phyloP scores from a whole-genome alignment of 2,113 vertebrate species.

The Tenrec ecaudatus region DNA sequence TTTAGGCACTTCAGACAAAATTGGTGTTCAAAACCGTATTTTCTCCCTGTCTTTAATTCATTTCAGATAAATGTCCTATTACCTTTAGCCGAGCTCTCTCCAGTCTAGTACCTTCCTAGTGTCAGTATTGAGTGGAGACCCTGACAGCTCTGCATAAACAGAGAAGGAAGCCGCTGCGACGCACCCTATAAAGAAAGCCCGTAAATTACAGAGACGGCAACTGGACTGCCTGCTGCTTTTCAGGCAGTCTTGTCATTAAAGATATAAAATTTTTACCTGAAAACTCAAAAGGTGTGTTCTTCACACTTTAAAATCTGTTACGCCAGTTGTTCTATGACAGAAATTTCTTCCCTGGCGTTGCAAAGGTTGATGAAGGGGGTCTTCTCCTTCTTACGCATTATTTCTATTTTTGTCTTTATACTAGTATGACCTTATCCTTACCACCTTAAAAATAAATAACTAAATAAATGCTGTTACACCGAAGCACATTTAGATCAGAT shows the following conservation, averaged over 20 bases:
- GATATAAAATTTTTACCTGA: conserved; percentile 42
- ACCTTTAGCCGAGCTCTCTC: conserved; percentile 66
- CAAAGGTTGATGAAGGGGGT: too few species aligned
- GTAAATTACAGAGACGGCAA: conserved; percentile 32
- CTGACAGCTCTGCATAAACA: neutral
- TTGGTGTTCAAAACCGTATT: conserved; percentile 3
- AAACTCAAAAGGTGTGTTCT: conserved; percentile 7
- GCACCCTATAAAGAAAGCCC: conserved; percentile 40
- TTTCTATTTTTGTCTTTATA: too few species aligned
- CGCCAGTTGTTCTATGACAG: neutral
- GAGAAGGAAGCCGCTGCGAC: conserved; percentile 32
- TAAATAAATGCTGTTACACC: neutral
- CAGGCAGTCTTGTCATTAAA: neutral
- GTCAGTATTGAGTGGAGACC: too few species aligned
- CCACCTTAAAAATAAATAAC: too few species aligned
- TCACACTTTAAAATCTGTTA: conserved; percentile 40
- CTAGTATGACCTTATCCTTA: too few species aligned
- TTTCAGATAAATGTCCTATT: conserved; percentile 11
- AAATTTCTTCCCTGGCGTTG: too few species aligned
- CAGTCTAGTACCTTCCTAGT: too few species aligned
- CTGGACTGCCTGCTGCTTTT: neutral
- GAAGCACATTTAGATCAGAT: neutral
- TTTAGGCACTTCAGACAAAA: conserved; percentile 25
- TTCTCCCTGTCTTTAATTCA: neutral
- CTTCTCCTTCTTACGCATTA: too few species aligned